Percentiles rank a stretch among this genome's conserved stretches.
These are phyloP conservation scores for Spizaetus ornatus DNA, from an alignment of 2,113 vertebrate species.

Conservation along the genomic window DNA sequence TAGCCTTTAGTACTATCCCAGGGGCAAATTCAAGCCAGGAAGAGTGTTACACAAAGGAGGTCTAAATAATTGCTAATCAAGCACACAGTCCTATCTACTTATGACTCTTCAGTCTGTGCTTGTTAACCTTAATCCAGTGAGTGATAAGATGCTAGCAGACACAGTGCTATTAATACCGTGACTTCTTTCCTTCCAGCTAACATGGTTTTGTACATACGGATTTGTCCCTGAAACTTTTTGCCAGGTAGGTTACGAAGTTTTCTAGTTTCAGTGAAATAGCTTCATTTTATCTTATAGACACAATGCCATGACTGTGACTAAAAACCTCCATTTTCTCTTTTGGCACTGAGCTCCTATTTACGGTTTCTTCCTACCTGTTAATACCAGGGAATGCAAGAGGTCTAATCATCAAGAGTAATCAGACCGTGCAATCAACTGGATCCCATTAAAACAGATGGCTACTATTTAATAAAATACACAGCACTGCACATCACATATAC, in stretches of 20 bases:
- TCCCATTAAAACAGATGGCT: not conserved
- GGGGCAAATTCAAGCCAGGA: not conserved
- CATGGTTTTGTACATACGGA: not conserved
- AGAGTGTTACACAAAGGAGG: not conserved
- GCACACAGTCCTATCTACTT: not conserved
- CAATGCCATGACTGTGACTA: not conserved
- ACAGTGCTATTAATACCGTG: constrained; percentile 25
- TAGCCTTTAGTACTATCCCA: not conserved
- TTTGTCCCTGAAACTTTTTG: not conserved
- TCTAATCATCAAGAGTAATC: not conserved
- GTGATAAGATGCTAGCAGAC: not conserved
- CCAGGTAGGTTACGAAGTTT: not conserved
- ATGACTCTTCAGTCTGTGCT: not conserved
- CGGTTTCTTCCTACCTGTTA: not conserved
- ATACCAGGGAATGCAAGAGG: not conserved
- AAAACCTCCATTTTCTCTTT: not conserved
- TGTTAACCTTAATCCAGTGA: constrained; percentile 52
- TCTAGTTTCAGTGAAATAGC: not conserved
- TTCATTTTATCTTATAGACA: not conserved
- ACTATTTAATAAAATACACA: not conserved
- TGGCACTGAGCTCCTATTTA: not conserved
- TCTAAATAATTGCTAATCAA: constrained; percentile 25
- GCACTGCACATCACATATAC: not conserved
- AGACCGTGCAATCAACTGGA: not conserved
- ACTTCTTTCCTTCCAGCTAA: not conserved